A percentile compares a stretch with the other conserved stretches of the same genome.
Conservation (phyloP, 2,113 vertebrate genomes). For the Leiothrix lutea region DNA sequence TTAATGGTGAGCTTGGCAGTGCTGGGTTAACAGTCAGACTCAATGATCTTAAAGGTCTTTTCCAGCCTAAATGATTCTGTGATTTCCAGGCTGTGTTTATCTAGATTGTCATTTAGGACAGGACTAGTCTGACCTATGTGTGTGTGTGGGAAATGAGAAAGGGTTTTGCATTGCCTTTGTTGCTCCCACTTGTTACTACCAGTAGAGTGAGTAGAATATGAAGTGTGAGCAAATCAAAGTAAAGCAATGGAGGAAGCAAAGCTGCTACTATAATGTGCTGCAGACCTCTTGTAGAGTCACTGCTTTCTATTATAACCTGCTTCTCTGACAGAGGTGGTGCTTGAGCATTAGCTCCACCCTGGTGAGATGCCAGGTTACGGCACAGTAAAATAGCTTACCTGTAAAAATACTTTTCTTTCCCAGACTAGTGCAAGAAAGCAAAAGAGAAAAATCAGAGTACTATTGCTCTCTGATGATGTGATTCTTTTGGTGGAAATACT, state of each 20-base stretch:
- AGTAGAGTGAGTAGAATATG: background rate
- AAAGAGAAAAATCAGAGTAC: background rate
- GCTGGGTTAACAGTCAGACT: background rate
- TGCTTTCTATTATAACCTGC: background rate
- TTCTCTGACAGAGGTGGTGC: background rate
- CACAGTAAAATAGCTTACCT: background rate
- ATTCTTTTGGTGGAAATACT: background rate
- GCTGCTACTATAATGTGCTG: background rate
- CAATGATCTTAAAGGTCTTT: background rate
- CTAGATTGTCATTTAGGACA: background rate
- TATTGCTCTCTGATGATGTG: background rate
- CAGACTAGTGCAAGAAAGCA: background rate
- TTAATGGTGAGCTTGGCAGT: background rate
- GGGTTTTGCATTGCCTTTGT: background rate
- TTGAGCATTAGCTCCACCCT: rapidly evolving
- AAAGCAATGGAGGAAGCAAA: background rate
- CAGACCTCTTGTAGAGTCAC: background rate
- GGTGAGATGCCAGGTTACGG: background rate
- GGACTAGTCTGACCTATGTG: background rate
- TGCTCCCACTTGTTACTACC: background rate
- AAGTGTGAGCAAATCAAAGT: background rate
- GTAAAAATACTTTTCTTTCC: background rate
- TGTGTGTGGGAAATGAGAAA: background rate
- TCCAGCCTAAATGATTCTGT: background rate
- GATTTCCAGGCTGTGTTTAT: background rate